Evolutionary conservation across 2,113 vertebrate species (phyloP).

Genomic region (Ploceus nigricollis): DNA sequence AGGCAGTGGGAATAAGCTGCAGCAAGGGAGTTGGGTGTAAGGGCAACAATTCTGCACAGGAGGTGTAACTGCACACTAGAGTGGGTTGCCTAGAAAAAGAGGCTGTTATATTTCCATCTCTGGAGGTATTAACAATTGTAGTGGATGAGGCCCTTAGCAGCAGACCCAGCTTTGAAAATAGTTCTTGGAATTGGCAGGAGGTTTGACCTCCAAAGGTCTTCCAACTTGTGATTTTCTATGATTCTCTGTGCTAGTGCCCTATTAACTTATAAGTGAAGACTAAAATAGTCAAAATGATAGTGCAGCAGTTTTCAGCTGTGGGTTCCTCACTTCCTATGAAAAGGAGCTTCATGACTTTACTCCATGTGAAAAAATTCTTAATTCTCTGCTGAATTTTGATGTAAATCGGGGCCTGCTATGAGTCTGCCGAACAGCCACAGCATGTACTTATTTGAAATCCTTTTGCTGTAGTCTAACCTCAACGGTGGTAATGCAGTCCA

Average conservation of each 20-base stretch:
- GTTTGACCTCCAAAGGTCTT: background rate
- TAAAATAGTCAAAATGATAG: background rate
- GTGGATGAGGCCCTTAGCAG: background rate
- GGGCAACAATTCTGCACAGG: background rate
- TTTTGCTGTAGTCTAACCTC: background rate
- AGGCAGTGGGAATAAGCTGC: background rate
- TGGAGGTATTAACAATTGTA: background rate
- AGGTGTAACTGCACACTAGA: background rate
- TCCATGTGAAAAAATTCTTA: background rate
- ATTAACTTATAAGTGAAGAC: background rate
- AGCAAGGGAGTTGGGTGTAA: background rate
- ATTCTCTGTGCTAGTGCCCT: background rate
- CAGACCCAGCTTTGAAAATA: background rate
- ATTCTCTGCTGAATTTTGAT: background rate
- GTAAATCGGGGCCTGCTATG: background rate
- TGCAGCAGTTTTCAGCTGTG: background rate
- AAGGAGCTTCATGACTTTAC: background rate
- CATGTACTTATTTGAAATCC: background rate
- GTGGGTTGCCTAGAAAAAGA: background rate
- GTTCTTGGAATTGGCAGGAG: background rate
- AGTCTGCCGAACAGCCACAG: background rate
- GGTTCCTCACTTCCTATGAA: background rate
- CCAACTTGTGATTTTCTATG: background rate
- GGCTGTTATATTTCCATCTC: background rate
- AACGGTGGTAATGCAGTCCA: background rate